Percentiles rank a stretch among this genome's conserved stretches.
Conservation (phyloP, 2,888 invertebrate genomes). For the Meganola albula region DNA sequence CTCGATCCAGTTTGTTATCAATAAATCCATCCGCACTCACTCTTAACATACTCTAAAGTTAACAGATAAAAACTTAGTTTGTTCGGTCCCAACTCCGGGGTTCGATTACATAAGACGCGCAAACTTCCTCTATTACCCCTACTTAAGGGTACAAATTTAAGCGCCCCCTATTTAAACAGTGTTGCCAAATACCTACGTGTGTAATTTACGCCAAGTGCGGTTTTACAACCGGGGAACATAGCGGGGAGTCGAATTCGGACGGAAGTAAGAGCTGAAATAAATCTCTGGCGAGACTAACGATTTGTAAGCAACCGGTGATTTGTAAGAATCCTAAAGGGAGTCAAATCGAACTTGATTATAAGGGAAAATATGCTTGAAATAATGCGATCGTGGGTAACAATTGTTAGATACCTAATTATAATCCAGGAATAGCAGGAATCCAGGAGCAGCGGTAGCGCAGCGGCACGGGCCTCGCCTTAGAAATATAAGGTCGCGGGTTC, state of each 20-base stretch:
- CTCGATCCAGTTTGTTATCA: slow-evolving; percentile 40
- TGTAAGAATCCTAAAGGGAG: slow-evolving; percentile 58
- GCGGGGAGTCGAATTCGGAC: slow-evolving; percentile 29
- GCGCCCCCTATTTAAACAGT: slow-evolving; percentile 58
- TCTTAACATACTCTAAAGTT: slow-evolving; percentile 51
- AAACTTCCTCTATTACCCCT: slow-evolving; percentile 61
- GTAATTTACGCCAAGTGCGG: slow-evolving; percentile 59
- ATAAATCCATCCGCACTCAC: slow-evolving; percentile 50
- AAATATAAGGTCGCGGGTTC: no score
- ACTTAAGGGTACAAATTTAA: slow-evolving; percentile 51
- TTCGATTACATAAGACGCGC: slow-evolving; percentile 58
- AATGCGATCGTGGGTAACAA: slow-evolving; percentile 39
- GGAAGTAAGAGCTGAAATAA: slow-evolving; percentile 50
- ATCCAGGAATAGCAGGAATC: no score
- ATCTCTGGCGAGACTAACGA: slow-evolving; percentile 55
- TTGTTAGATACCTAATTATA: no score
- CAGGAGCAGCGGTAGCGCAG: no score
- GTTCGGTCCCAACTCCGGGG: slow-evolving; percentile 39
- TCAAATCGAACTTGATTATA: slow-evolving; percentile 47
- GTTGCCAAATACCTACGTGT: slow-evolving; percentile 54
- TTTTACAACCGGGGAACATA: slow-evolving; percentile 46
- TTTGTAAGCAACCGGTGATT: slow-evolving; percentile 68
- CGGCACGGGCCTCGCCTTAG: no score
- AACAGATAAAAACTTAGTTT: slow-evolving; percentile 63
- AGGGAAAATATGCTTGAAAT: slow-evolving; percentile 46